A percentile compares a stretch with the other conserved stretches of the same genome.
Conservation (phyloP, 1,140 invertebrate genomes). For the Sminthurides bifidus region DNA sequence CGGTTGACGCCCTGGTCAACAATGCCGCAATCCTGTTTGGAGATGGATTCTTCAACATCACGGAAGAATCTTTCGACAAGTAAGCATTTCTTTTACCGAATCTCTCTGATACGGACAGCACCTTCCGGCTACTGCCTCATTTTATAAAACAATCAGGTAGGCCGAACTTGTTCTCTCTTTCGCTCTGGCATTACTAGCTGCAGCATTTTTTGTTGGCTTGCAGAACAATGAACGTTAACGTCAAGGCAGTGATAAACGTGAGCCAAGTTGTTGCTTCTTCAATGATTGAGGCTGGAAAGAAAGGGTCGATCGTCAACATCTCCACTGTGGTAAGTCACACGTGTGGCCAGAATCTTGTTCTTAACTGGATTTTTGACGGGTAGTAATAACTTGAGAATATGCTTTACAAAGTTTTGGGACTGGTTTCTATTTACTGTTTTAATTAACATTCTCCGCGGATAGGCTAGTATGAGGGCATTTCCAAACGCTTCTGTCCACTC, state of each 20-base stretch:
- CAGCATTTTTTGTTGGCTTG: slow-evolving; percentile 12
- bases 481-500: background rate
- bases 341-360: background rate
- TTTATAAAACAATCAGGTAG: too few relatives aligned
- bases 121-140: too few relatives aligned
- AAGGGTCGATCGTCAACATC: slow-evolving; percentile 78
- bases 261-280: slow-evolving; percentile 61
- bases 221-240: slow-evolving; percentile 65
- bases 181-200: too few relatives aligned
- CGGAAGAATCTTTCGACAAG: slow-evolving; percentile 55
- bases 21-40: slow-evolving; percentile 55
- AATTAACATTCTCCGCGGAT: background rate
- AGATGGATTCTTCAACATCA: slow-evolving; percentile 52
- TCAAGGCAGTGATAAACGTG: slow-evolving; percentile 72
- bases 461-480: background rate
- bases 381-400: background rate
- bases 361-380: background rate
- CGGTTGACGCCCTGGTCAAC: slow-evolving; percentile 66
- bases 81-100: too few relatives aligned
- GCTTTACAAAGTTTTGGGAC: background rate
- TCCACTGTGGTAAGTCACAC: slow-evolving; percentile 40
- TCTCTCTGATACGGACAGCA: too few relatives aligned
- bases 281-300: slow-evolving; percentile 55
- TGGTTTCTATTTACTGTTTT: background rate
- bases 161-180: too few relatives aligned